phyloP scores from a whole-genome alignment of 2,888 invertebrate species.

The Scaptodrosophila latifasciaeformis region DNA sequence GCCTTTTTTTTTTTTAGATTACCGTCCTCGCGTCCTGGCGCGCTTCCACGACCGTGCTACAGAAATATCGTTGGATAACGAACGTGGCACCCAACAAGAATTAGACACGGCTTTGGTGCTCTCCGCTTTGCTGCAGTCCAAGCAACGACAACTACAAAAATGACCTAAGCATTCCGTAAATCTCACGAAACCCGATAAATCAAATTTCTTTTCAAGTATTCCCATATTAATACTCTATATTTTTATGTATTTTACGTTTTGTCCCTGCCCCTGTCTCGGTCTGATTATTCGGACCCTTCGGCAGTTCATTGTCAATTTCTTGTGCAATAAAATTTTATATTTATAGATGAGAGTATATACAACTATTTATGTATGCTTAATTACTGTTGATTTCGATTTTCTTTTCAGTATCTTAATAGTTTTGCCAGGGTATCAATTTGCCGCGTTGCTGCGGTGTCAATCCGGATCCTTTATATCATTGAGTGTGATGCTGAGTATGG shows the following conservation, averaged over 20 bases:
- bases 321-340: slow-evolving; percentile 1
- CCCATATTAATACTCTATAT: background rate
- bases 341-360: background rate
- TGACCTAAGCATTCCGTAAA: slow-evolving; percentile 33
- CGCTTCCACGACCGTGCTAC: slow-evolving; percentile 88
- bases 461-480: slow-evolving; percentile 52
- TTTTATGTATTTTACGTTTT: slow-evolving; percentile 7
- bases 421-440: slow-evolving; percentile 67
- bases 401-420: slow-evolving; percentile 38
- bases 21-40: slow-evolving; percentile 91
- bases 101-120: slow-evolving; percentile 93
- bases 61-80: slow-evolving; percentile 91
- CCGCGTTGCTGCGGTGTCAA: slow-evolving; percentile 22
- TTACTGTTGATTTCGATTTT: background rate
- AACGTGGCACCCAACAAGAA: slow-evolving; percentile 90
- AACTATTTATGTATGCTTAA: no score
- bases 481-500: slow-evolving; percentile 51
- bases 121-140: slow-evolving; percentile 83
- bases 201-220: background rate
- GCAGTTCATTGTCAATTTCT: slow-evolving; percentile 21
- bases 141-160: slow-evolving; percentile 53
- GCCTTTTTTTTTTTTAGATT: slow-evolving; percentile 79
- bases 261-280: background rate
- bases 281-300: slow-evolving; percentile 4
- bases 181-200: background rate